These are phyloP conservation scores for Nasonovia ribisnigri DNA, from an alignment of 2,888 invertebrate species.

Conservation along the genomic window DNA sequence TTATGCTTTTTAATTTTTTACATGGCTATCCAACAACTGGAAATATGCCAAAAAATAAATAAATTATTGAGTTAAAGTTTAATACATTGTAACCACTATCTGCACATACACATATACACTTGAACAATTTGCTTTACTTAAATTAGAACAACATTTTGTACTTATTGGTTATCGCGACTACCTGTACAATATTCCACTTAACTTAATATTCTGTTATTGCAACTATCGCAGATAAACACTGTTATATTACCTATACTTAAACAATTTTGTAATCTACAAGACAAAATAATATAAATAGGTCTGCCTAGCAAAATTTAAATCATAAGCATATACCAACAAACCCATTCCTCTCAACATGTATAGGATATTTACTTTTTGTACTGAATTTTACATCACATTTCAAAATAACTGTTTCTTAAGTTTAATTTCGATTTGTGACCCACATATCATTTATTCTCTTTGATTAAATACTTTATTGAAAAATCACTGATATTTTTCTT, in stretches of 20 bases:
- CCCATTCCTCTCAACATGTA: background rate
- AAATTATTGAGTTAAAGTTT: slow-evolving; percentile 31
- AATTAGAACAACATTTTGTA: too few species aligned
- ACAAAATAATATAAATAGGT: background rate
- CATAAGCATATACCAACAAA: background rate
- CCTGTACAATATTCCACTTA: too few species aligned
- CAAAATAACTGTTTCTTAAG: background rate
- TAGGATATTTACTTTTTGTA: background rate
- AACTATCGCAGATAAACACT: background rate
- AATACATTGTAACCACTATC: background rate
- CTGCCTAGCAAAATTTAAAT: too few species aligned
- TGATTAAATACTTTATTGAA: background rate
- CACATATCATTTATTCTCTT: background rate
- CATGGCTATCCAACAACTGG: background rate
- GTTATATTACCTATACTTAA: background rate
- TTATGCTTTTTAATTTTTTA: background rate
- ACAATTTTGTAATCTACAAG: background rate
- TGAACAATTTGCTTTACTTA: too few species aligned
- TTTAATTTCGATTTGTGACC: background rate
- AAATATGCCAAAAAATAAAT: background rate
- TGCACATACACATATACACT: background rate
- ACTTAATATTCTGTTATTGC: background rate
- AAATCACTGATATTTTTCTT: background rate
- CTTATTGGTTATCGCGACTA: too few species aligned
- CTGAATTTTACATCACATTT: background rate